Evolutionary conservation across 1,140 invertebrate species (phyloP).

Genomic region (Drosophila burlai): DNA sequence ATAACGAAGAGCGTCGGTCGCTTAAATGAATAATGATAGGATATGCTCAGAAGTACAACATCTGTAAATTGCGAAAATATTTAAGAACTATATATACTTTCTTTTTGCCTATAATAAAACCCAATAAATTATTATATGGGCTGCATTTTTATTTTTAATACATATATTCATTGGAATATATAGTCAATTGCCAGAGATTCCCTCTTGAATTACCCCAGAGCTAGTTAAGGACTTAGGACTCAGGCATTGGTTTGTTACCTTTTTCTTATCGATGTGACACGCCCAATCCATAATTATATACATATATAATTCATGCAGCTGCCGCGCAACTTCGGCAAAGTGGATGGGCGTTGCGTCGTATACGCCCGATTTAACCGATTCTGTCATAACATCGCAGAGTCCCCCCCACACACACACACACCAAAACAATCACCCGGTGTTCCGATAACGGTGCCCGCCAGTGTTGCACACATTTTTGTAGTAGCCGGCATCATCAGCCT

Average conservation of each 20-base stretch:
- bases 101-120: too few relatives aligned
- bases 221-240: not conserved
- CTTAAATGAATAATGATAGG: too few relatives aligned
- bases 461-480: not conserved
- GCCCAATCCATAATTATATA: slow-evolving; percentile 50
- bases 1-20: too few relatives aligned
- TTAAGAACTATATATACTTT: too few relatives aligned
- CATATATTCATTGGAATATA: not conserved
- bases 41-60: too few relatives aligned
- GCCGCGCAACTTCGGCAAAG: slow-evolving; percentile 36
- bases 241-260: not conserved
- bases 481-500: slow-evolving; percentile 5
- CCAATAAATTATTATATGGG: too few relatives aligned
- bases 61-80: too few relatives aligned
- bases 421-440: slow-evolving; percentile 14
- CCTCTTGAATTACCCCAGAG: not conserved
- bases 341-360: slow-evolving; percentile 25
- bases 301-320: slow-evolving; percentile 49
- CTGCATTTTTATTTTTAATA: not conserved
- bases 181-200: not conserved
- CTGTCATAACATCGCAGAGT: slow-evolving; percentile 37
- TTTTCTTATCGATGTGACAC: slow-evolving; percentile 27
- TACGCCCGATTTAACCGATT: slow-evolving; percentile 53
- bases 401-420: not conserved
- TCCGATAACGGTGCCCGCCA: slow-evolving; percentile 26